phyloP scores from a whole-genome alignment of 2,797 vertebrate genomes.

The Falco concolor region DNA sequence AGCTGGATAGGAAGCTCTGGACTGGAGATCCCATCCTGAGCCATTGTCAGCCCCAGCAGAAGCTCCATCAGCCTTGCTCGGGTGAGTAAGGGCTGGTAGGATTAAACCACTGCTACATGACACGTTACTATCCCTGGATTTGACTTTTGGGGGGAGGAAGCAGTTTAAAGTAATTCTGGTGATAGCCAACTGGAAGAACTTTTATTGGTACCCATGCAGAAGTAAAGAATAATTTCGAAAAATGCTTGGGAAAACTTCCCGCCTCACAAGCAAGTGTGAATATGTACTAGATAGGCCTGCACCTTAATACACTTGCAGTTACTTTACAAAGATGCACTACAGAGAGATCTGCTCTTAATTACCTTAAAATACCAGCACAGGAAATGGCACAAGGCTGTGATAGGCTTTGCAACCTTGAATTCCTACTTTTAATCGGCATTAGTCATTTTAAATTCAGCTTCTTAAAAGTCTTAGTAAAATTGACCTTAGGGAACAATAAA shows the following conservation, averaged over 20 bases:
- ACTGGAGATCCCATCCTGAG: not conserved
- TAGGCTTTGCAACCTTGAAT: constrained; percentile 50
- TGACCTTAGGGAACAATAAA: constrained; percentile 73
- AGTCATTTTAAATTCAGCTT: constrained; percentile 72
- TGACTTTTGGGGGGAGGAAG: not conserved
- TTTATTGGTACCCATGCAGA: not conserved
- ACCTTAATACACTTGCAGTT: constrained; percentile 4
- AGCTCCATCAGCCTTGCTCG: not conserved
- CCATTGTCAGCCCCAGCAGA: not conserved
- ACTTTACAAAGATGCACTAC: constrained; percentile 30
- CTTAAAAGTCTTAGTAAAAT: constrained; percentile 64
- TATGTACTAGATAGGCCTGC: not conserved
- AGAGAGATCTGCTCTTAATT: constrained; percentile 58
- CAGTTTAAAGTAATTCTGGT: not conserved
- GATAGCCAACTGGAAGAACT: not conserved
- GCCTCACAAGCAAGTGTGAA: not conserved
- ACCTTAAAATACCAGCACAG: constrained; percentile 57
- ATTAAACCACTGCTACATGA: not conserved
- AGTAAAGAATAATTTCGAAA: not conserved
- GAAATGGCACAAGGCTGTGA: constrained; percentile 55
- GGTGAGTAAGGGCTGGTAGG: not conserved
- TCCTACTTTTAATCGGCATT: constrained; percentile 62
- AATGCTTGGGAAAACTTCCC: not conserved
- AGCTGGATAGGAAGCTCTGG: not conserved
- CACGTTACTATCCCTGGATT: not conserved